These are phyloP conservation scores for Lomographa bimaculata DNA, from an alignment of 2,888 invertebrate genomes.

Conservation along the genomic window DNA sequence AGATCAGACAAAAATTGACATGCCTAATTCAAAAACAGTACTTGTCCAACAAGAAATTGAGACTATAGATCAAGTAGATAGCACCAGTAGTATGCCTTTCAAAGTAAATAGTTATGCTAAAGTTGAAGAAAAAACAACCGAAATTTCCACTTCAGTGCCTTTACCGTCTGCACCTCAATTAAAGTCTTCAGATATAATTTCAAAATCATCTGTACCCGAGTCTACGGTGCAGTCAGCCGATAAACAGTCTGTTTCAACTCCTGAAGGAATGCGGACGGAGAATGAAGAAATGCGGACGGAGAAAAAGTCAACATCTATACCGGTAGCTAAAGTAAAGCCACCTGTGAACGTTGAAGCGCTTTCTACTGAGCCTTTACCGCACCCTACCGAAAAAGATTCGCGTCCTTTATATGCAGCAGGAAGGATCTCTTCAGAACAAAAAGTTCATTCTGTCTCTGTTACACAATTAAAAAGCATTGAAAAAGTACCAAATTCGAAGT, in stretches of 20 bases:
- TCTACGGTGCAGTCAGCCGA: too few species aligned
- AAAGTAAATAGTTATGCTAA: background rate
- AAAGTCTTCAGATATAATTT: too few species aligned
- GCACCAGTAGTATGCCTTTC: constrained; percentile 3
- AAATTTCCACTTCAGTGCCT: too few species aligned
- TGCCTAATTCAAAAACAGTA: background rate
- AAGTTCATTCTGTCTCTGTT: background rate
- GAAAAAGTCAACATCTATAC: too few species aligned
- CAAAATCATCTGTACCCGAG: too few species aligned
- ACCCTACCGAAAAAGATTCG: background rate
- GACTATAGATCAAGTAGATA: constrained; percentile 5
- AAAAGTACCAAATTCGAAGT: too few species aligned
- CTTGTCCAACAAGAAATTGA: background rate
- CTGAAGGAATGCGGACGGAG: background rate
- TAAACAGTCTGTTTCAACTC: too few species aligned
- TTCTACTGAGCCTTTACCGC: background rate
- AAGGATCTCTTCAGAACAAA: background rate
- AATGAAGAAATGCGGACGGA: too few species aligned
- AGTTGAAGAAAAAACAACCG: background rate
- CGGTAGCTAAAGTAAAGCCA: background rate
- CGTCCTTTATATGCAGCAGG: background rate
- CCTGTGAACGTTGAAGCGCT: too few species aligned
- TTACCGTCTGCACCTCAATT: too few species aligned
- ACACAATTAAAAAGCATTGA: constrained; percentile 1
- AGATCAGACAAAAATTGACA: constrained; percentile 5